Evolutionary conservation across 2,888 invertebrate genomes (phyloP).

Genomic region (Thymelicus lineola): DNA sequence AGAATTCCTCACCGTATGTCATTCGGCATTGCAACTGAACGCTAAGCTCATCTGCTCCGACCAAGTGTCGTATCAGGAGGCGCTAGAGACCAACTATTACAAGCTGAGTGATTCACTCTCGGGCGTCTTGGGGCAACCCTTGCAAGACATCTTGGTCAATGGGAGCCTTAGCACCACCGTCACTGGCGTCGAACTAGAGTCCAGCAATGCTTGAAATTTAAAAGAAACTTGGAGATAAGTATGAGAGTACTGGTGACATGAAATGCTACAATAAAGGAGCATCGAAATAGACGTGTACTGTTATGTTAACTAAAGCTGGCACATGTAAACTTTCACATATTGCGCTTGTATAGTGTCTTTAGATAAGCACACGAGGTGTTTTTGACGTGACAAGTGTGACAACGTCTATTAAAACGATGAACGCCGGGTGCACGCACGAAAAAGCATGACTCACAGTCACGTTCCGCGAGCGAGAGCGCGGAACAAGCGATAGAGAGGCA

Average conservation of each 20-base stretch:
- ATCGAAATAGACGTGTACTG: too few species aligned
- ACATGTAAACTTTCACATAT: too few species aligned
- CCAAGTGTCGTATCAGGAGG: conserved; percentile 96
- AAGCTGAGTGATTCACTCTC: conserved; percentile 93
- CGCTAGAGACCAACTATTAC: conserved; percentile 93
- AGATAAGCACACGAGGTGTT: too few species aligned
- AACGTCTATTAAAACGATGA: too few species aligned
- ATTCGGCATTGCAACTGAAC: conserved; percentile 95
- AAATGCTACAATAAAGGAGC: background rate
- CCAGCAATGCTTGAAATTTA: conserved; percentile 87
- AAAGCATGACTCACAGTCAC: too few species aligned
- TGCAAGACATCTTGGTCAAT: conserved; percentile 87
- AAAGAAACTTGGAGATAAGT: background rate
- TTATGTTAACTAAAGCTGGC: too few species aligned
- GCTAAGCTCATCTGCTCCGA: conserved; percentile 94
- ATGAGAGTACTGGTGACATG: background rate
- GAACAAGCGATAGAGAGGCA: too few species aligned
- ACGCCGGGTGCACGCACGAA: too few species aligned
- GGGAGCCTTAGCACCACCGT: conserved; percentile 93
- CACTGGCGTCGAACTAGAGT: conserved; percentile 91
- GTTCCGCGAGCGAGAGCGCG: too few species aligned
- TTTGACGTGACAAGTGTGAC: too few species aligned
- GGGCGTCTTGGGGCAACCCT: conserved; percentile 89
- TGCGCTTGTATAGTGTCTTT: too few species aligned
- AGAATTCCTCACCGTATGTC: conserved; percentile 96